These are phyloP conservation scores for Toxotes jaculatrix DNA, from an alignment of 2,113 vertebrate species.

Conservation along the genomic window DNA sequence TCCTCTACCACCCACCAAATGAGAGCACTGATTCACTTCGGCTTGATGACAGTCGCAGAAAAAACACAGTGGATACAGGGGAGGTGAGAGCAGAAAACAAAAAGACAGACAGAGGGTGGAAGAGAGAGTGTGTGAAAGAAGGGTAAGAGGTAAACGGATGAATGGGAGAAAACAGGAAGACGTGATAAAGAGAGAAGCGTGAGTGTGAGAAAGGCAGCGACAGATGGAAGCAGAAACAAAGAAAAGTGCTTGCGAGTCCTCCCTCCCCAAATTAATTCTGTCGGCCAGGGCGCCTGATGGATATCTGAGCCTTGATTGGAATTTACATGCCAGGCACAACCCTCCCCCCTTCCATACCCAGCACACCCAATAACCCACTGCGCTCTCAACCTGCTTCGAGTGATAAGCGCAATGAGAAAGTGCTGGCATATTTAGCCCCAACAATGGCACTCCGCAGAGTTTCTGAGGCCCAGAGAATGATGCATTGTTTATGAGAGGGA, in stretches of 20 bases:
- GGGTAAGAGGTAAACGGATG: constrained; percentile 53
- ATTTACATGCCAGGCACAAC: constrained; percentile 78
- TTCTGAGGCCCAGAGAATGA: constrained; percentile 58
- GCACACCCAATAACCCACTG: constrained; percentile 63
- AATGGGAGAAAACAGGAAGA: constrained; percentile 56
- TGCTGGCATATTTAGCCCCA: constrained; percentile 57
- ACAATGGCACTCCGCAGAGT: constrained; percentile 51
- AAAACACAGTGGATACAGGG: constrained; percentile 12
- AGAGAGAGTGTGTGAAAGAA: constrained; percentile 24
- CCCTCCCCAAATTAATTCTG: constrained; percentile 74
- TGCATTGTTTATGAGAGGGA: constrained; percentile 66
- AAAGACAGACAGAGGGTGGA: constrained; percentile 24
- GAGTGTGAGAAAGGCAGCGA: constrained; percentile 43
- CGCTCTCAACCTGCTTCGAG: constrained; percentile 68
- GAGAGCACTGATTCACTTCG: constrained; percentile 69
- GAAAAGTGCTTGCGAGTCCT: constrained; percentile 55
- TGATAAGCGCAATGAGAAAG: constrained; percentile 69
- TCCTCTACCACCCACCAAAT: constrained; percentile 67
- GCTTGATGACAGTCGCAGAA: constrained; percentile 55
- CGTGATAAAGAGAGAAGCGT: constrained; percentile 48
- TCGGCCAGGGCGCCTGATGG: constrained; percentile 66
- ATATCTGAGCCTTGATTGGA: constrained; percentile 75
- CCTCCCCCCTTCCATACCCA: constrained; percentile 22
- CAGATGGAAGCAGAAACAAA: constrained; percentile 67
- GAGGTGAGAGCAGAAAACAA: constrained; percentile 45